phyloP scores from a whole-genome alignment of 2,113 vertebrate genomes.

The Cinclus cinclus region DNA sequence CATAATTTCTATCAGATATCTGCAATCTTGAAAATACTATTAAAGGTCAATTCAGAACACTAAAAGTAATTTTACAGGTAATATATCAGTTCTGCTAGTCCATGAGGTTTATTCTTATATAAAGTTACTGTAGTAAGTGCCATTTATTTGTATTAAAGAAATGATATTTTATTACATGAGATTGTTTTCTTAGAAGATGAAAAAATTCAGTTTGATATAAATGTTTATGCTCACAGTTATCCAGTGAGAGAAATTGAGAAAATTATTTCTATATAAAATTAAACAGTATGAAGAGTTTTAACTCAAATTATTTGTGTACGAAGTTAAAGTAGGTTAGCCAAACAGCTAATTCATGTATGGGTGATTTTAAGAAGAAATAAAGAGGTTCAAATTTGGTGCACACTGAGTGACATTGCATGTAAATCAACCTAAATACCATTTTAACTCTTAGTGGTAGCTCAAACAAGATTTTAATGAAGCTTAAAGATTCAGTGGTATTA shows the following conservation, averaged over 20 bases:
- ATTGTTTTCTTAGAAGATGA: neutral
- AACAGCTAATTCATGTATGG: neutral
- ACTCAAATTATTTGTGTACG: neutral
- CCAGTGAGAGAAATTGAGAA: neutral
- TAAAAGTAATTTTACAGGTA: neutral
- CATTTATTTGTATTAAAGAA: neutral
- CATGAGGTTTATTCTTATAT: neutral
- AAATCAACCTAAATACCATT: neutral
- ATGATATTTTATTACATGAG: neutral
- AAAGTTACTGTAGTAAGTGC: neutral
- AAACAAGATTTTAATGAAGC: neutral
- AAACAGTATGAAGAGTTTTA: neutral
- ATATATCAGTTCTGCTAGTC: neutral
- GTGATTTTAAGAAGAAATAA: neutral
- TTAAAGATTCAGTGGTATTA: neutral
- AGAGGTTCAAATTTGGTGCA: neutral
- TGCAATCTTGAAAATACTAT: neutral
- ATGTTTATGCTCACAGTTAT: neutral
- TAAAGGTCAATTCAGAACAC: neutral
- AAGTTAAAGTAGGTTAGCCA: neutral
- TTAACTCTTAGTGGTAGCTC: neutral
- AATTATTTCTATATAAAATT: neutral
- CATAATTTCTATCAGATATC: neutral
- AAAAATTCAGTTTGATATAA: neutral
- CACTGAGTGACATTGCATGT: neutral